phyloP scores from a whole-genome alignment of 30 jellyfish, hydroid and myxozoan genomes.

The Nemopilema nomurai region DNA sequence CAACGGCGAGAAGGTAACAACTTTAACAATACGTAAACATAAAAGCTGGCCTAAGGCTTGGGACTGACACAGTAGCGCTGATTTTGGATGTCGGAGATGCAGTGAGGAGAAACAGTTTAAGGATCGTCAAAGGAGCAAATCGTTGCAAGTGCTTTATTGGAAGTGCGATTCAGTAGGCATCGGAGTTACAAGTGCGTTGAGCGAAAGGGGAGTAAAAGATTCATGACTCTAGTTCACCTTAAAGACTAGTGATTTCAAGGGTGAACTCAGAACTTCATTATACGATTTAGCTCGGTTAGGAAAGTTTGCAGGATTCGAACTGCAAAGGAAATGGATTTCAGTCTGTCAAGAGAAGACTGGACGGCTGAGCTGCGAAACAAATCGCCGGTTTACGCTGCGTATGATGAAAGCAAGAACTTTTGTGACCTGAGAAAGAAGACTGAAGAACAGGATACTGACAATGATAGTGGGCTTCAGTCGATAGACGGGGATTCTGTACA shows the following conservation, averaged over 20 bases:
- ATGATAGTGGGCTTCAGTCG: constrained; percentile 71
- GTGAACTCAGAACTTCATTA: neutral
- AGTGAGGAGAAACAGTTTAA: neutral
- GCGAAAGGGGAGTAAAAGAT: no score
- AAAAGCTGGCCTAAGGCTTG: no score
- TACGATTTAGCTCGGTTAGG: no score
- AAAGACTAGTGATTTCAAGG: neutral
- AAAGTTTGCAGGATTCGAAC: no score
- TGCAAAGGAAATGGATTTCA: constrained; percentile 57
- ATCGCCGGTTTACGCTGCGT: constrained; percentile 47
- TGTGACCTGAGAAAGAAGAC: constrained; percentile 17
- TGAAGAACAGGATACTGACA: constrained; percentile 56
- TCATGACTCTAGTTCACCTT: no score
- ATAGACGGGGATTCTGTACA: constrained; percentile 64
- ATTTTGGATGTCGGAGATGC: no score
- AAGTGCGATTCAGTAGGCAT: no score
- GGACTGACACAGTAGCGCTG: no score
- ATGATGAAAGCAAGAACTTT: constrained; percentile 29
- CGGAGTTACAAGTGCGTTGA: no score
- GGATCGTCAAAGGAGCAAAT: neutral
- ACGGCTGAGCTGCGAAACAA: constrained; percentile 46
- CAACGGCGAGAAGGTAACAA: no score
- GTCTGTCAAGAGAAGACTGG: constrained; percentile 41
- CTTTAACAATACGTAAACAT: no score
- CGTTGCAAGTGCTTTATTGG: no score